Evolutionary conservation across 2,797 vertebrate genomes (phyloP).

Genomic region (Trichosurus vulpecula): DNA sequence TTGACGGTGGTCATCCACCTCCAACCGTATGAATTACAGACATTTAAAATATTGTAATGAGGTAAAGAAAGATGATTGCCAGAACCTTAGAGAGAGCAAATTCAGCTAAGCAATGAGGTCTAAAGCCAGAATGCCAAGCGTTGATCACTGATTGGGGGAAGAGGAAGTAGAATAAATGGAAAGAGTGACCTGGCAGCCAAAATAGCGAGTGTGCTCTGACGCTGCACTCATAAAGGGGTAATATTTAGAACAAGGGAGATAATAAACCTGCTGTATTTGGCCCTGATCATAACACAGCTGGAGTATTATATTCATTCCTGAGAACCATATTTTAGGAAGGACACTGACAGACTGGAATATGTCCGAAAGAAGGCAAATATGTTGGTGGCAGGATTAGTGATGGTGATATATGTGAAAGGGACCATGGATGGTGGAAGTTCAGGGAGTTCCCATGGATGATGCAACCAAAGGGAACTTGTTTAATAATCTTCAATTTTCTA

Average conservation of each 20-base stretch:
- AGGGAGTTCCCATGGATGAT: not conserved
- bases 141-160: not conserved
- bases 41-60: not conserved
- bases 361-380: not conserved
- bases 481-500: not conserved
- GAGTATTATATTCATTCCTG: not conserved
- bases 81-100: not conserved
- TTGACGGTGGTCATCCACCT: not conserved
- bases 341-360: not conserved
- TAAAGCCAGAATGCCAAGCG: not conserved
- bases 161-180: not conserved
- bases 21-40: not conserved
- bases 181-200: not conserved
- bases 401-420: not conserved
- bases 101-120: not conserved
- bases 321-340: not conserved
- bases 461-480: not conserved
- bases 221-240: not conserved
- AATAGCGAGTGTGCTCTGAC: not conserved
- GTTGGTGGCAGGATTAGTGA: not conserved
- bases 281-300: not conserved
- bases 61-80: not conserved
- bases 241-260: not conserved
- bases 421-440: not conserved
- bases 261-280: not conserved